Evolutionary conservation across 2,888 invertebrate genomes (phyloP).

Genomic region (Dryobota labecula): DNA sequence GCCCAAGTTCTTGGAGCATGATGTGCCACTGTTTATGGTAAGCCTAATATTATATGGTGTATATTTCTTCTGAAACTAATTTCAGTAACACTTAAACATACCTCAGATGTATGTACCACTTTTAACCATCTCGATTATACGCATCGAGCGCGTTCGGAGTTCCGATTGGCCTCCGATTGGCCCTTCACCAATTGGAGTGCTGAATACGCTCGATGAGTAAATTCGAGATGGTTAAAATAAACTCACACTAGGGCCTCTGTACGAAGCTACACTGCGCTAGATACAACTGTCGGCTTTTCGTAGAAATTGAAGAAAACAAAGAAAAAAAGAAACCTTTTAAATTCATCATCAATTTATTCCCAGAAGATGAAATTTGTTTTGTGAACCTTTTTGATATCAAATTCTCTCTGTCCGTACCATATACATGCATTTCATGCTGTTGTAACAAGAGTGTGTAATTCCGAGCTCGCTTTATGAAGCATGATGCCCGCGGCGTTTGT

Average conservation of each 20-base stretch:
- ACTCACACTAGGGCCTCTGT: no score
- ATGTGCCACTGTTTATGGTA: slow-evolving; percentile 96
- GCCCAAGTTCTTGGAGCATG: slow-evolving; percentile 97
- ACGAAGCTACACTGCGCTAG: not conserved
- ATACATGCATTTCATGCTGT: not conserved
- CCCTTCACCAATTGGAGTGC: no score
- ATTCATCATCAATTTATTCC: not conserved
- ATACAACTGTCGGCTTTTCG: not conserved
- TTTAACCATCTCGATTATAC: no score
- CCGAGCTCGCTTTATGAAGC: slow-evolving; percentile 13
- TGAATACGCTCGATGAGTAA: no score
- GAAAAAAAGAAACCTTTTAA: no score
- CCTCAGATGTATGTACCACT: no score
- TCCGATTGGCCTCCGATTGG: no score
- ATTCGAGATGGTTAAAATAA: no score
- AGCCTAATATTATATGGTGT: slow-evolving; percentile 33
- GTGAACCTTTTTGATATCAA: slow-evolving; percentile 1
- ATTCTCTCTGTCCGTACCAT: not conserved
- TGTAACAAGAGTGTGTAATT: slow-evolving; percentile 21
- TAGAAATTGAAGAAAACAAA: not conserved
- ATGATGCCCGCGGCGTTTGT: slow-evolving; percentile 25
- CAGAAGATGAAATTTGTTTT: not conserved
- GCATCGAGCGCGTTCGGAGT: no score
- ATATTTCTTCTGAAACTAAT: not conserved
- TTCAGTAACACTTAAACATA: not conserved